phyloP scores from a whole-genome alignment of 1,140 invertebrate genomes.

The Drosophila busckii region DNA sequence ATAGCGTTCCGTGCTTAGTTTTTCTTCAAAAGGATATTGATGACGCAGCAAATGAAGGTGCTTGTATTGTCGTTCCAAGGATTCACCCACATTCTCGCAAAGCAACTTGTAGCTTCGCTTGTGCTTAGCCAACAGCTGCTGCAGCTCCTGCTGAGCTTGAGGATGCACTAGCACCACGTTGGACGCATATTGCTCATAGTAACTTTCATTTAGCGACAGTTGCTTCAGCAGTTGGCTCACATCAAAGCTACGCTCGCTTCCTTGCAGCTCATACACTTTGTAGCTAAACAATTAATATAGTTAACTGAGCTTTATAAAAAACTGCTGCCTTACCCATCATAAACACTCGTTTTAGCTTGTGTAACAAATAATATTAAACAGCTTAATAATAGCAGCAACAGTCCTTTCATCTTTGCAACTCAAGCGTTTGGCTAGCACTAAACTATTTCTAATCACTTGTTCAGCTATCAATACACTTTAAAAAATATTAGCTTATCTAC shows the following conservation, averaged over 20 bases:
- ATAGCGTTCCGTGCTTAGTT: slow-evolving; percentile 51
- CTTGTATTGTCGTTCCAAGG: slow-evolving; percentile 30
- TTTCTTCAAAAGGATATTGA: slow-evolving; percentile 37
- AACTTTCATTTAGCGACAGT: slow-evolving; percentile 33
- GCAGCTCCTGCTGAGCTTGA: slow-evolving; percentile 34
- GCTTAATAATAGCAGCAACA: slow-evolving; percentile 16
- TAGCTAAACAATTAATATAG: slow-evolving; percentile 6
- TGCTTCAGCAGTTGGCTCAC: slow-evolving; percentile 16
- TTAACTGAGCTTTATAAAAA: neutral
- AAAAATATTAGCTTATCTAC: slow-evolving; percentile 9
- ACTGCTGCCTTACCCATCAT: slow-evolving; percentile 36
- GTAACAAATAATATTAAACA: slow-evolving; percentile 8
- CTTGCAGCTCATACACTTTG: slow-evolving; percentile 47
- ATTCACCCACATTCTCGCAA: slow-evolving; percentile 44
- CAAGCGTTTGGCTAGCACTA: neutral
- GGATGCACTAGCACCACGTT: slow-evolving; percentile 42
- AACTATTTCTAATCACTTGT: slow-evolving; percentile 18
- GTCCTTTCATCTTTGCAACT: slow-evolving; percentile 37
- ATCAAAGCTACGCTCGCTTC: neutral
- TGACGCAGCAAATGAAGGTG: slow-evolving; percentile 29
- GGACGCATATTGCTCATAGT: slow-evolving; percentile 43
- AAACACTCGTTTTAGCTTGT: slow-evolving; percentile 8
- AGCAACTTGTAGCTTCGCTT: slow-evolving; percentile 27
- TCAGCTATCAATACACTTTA: slow-evolving; percentile 10
- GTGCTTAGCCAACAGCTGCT: slow-evolving; percentile 19